Conservation (phyloP, 2,888 invertebrate genomes). For the Ashinkailepas kermadecensis region DNA sequence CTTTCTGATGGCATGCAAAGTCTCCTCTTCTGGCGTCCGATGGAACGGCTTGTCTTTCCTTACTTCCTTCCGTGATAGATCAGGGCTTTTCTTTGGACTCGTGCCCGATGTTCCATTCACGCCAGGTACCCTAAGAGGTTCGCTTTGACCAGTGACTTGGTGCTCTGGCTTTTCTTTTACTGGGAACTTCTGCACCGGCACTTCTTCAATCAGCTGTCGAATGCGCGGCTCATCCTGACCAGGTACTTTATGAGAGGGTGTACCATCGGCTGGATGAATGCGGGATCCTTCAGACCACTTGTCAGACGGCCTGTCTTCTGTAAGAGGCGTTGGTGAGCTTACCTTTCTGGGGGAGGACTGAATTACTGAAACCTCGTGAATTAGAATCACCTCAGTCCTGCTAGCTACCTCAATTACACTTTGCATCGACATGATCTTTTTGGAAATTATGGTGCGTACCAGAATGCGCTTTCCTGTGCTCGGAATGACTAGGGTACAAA, state of each 20-base stretch:
- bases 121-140: too few relatives aligned
- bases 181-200: too few relatives aligned
- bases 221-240: too few relatives aligned
- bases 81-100: too few relatives aligned
- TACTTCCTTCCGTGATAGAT: too few relatives aligned
- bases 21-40: neutral
- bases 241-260: too few relatives aligned
- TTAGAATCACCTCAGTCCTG: conserved; percentile 10
- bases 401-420: conserved; percentile 59
- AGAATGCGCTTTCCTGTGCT: conserved; percentile 48
- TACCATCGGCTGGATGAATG: too few relatives aligned
- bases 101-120: too few relatives aligned
- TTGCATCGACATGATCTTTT: conserved; percentile 58
- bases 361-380: neutral
- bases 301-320: neutral
- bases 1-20: neutral
- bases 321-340: too few relatives aligned
- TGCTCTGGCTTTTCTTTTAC: too few relatives aligned
- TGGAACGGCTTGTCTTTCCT: neutral
- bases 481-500: conserved; percentile 53
- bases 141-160: too few relatives aligned
- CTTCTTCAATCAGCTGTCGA: too few relatives aligned
- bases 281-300: neutral
- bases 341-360: neutral
- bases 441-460: conserved; percentile 56